Percentiles rank a stretch among this genome's conserved stretches.
These are phyloP conservation scores for Thalassoma bifasciatum DNA, from an alignment of 2,113 vertebrate genomes.

Conservation along the genomic window DNA sequence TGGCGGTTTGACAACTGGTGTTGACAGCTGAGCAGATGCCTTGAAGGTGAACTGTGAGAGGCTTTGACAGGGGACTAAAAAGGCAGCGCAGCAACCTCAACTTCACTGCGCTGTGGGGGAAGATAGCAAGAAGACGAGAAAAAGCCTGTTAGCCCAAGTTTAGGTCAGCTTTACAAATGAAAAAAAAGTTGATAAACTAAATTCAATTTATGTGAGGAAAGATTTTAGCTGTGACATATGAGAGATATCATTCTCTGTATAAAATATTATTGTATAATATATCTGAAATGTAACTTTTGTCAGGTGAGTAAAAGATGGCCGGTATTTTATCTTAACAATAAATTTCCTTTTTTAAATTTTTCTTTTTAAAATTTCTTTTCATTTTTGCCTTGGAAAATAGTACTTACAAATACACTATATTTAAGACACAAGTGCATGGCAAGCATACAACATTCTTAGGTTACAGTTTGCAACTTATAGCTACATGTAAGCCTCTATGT, in stretches of 20 bases:
- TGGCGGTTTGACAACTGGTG: slow-evolving; percentile 74
- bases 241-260: neutral
- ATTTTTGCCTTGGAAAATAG: too few species aligned
- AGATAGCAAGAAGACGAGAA: slow-evolving; percentile 35
- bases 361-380: too few species aligned
- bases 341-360: too few species aligned
- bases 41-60: slow-evolving; percentile 78
- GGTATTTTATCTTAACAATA: too few species aligned
- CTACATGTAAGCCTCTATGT: too few species aligned
- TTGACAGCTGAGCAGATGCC: slow-evolving; percentile 80
- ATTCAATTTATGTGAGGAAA: neutral
- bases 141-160: slow-evolving; percentile 38
- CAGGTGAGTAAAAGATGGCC: too few species aligned
- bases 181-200: slow-evolving; percentile 1
- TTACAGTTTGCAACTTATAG: too few species aligned
- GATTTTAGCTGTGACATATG: neutral
- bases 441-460: too few species aligned
- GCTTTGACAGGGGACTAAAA: slow-evolving; percentile 77
- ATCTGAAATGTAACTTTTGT: neutral
- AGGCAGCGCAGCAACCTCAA: slow-evolving; percentile 58
- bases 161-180: slow-evolving; percentile 47
- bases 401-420: too few species aligned
- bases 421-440: too few species aligned
- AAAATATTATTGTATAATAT: neutral
- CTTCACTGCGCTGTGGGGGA: slow-evolving; percentile 43